phyloP scores from a whole-genome alignment of 1,140 invertebrate species.

The Pentalonia nigronervosa region DNA sequence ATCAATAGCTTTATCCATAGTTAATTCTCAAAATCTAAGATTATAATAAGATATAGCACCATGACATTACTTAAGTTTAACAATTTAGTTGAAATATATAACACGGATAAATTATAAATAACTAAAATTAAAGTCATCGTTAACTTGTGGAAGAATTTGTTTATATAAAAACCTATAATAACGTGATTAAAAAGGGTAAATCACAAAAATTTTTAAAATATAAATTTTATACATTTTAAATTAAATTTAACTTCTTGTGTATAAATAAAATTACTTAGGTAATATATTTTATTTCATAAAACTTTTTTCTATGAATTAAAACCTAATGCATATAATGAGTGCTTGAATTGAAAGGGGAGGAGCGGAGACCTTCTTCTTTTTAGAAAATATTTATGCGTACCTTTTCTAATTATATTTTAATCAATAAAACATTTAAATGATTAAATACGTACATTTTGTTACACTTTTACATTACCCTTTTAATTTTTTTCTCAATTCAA shows the following conservation, averaged over 20 bases:
- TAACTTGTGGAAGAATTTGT: neutral
- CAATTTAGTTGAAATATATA: neutral
- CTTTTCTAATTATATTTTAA: too few species aligned
- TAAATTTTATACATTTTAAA: neutral
- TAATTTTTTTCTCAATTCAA: too few species aligned
- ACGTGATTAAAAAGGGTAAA: neutral
- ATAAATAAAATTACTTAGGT: neutral
- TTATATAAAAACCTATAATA: neutral
- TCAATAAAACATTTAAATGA: too few species aligned
- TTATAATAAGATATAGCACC: neutral
- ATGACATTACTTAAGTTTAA: neutral
- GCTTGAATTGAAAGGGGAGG: too few species aligned
- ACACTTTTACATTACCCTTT: too few species aligned
- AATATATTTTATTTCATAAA: neutral
- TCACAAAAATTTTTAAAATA: neutral
- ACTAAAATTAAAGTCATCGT: neutral
- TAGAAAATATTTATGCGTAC: too few species aligned
- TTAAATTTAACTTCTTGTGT: neutral
- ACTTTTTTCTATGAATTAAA: neutral
- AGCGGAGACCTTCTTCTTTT: too few species aligned
- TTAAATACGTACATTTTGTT: too few species aligned
- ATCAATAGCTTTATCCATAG: neutral
- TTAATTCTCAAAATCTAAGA: neutral
- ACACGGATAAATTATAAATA: neutral
- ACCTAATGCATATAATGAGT: neutral